Conservation (phyloP, 2,797 vertebrate genomes). For the Chelmon rostratus region DNA sequence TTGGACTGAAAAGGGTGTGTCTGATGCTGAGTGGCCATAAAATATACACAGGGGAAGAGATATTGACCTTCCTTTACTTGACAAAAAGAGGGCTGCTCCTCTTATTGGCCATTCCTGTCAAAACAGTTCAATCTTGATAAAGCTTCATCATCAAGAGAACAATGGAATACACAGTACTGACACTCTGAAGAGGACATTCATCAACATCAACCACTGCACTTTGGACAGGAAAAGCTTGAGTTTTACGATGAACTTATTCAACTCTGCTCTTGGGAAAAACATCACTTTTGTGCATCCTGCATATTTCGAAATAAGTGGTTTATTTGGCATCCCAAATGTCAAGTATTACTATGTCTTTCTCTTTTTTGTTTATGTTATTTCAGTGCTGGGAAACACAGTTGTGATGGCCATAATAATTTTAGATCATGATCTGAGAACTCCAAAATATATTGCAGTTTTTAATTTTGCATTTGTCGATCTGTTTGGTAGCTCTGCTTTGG, state of each 20-base stretch:
- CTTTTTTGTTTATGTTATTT: slow-evolving; percentile 42
- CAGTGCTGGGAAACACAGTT: slow-evolving; percentile 47
- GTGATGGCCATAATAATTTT: slow-evolving; percentile 55
- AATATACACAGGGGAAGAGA: background rate
- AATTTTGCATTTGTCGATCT: slow-evolving; percentile 64
- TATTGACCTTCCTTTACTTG: background rate
- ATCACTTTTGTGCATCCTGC: slow-evolving; percentile 59
- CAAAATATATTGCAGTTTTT: slow-evolving; percentile 65
- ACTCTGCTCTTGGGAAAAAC: slow-evolving; percentile 53
- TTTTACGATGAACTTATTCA: slow-evolving; percentile 41
- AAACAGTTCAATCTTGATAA: too few species aligned
- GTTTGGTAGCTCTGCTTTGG: slow-evolving; percentile 48
- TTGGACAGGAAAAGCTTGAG: background rate
- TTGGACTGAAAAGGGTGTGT: too few species aligned
- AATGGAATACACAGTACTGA: background rate
- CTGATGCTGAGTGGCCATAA: too few species aligned
- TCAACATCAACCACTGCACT: background rate
- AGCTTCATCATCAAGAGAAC: background rate
- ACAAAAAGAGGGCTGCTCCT: background rate
- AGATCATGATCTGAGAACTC: slow-evolving; percentile 49
- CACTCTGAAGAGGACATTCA: background rate
- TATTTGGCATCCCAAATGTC: slow-evolving; percentile 35
- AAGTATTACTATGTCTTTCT: slow-evolving; percentile 57
- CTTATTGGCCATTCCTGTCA: too few species aligned
- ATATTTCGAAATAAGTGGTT: slow-evolving; percentile 55